phyloP scores from a whole-genome alignment of 2,113 vertebrate genomes.

The Thymallus thymallus region DNA sequence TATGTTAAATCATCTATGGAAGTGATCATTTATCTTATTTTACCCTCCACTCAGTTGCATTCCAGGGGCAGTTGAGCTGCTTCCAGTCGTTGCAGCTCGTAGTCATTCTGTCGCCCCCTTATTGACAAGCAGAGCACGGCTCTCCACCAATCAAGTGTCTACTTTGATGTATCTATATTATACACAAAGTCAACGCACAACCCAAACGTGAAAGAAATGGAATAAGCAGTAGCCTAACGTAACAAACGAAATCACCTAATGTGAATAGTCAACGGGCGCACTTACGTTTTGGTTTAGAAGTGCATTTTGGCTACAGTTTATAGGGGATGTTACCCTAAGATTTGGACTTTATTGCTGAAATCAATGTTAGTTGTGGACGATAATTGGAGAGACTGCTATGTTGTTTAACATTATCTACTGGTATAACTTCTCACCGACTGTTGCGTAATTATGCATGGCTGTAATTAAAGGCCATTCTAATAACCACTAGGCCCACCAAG shows the following conservation, averaged over 20 bases:
- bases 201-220: constrained; percentile 14
- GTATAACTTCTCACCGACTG: neutral
- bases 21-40: neutral
- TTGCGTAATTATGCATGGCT: neutral
- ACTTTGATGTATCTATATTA: constrained; percentile 49
- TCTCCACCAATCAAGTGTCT: constrained; percentile 13
- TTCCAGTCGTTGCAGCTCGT: constrained; percentile 5
- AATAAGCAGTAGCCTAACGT: constrained; percentile 35
- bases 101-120: constrained; percentile 30
- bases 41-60: neutral
- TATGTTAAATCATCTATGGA: neutral
- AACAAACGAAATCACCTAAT: neutral
- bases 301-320: neutral
- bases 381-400: neutral
- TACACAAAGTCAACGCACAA: constrained; percentile 40
- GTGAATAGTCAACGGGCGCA: neutral
- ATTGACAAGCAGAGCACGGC: constrained; percentile 40
- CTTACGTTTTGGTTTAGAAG: neutral
- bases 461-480: neutral
- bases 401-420: neutral
- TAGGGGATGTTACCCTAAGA: neutral
- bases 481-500: neutral
- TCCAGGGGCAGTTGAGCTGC: neutral
- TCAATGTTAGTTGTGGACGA: neutral
- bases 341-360: neutral